Evolutionary conservation across 2,797 vertebrate species (phyloP), one percentile per base, ranked within the genome.

Genomic region (Kryptopterus vitreolus): DNA sequence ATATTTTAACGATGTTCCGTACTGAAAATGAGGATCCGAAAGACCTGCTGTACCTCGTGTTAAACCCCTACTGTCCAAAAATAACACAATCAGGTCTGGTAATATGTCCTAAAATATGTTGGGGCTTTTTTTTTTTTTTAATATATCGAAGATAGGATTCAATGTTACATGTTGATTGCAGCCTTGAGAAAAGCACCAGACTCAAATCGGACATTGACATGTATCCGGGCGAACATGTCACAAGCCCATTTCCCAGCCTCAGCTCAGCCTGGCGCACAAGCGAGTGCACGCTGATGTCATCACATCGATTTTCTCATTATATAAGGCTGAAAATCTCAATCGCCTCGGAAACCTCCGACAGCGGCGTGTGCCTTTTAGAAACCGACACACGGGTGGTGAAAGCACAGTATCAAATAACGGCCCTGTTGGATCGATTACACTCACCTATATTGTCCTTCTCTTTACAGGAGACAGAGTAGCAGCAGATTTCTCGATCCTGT

Each of bases 381-480:
- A 29, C 46, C 22, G n/a, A 26, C 43, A 29, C 65, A 10, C 65
- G 4, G n/a, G 69, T 50, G 9, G 48, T 6, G 12, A 31, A 22
- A 6, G 18, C 29, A 15, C 24, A 29, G 11, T 13, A 20, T 26
- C 38, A 48, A 11, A 1, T 1, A 24, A 26, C n/a, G 22, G 33
- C 33, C 1, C 31, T 0, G 24, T 3, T n/a, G 9, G 5, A 29
- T n/a, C 77, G 8, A 81, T 2, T n/a, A 9, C 59, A 68, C 93
- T 94, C 91, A 93, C 94, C 93, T 62, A 95, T 95, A 89, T 96
- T 95, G 93, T 96, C 94, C 91, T 96, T 95, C 89, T 99, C 98
- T 96, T 99, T 99, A 95, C 98, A 99, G 85, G 98, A 99, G 94
- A 99, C 96, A 53, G 98, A 95, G 89, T 96, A 96, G 90, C 92